Evolutionary conservation across 2,888 invertebrate genomes (phyloP).

Genomic region (Sinohyriopsis cumingii): DNA sequence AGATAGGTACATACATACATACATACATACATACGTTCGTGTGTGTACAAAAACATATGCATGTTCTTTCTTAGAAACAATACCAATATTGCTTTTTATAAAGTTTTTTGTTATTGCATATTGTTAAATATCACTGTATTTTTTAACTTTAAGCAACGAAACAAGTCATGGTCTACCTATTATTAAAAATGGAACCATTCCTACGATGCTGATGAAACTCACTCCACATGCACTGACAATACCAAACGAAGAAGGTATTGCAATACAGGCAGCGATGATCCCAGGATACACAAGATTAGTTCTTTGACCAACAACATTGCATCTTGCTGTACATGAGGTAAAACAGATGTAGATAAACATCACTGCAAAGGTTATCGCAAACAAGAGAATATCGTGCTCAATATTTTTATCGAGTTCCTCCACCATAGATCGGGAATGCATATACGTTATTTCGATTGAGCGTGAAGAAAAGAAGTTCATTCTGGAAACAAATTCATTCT

Average conservation of each 20-base stretch:
- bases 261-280: conserved; percentile 42
- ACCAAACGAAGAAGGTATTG: conserved; percentile 50
- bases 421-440: conserved; percentile 26
- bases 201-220: conserved; percentile 50
- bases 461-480: conserved; percentile 11
- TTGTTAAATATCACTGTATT: too few species aligned
- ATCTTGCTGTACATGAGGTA: conserved; percentile 23
- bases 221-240: conserved; percentile 38
- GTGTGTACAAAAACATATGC: too few species aligned
- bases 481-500: conserved; percentile 19
- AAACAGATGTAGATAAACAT: conserved; percentile 39
- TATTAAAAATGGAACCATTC: conserved; percentile 52
- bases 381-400: conserved; percentile 25
- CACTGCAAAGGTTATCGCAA: conserved; percentile 35
- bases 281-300: conserved; percentile 33
- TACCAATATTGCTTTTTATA: too few species aligned
- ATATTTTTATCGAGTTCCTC: conserved; percentile 36
- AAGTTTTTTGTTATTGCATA: too few species aligned
- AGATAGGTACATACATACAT: too few species aligned
- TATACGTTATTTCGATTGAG: conserved; percentile 17
- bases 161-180: conserved; percentile 33
- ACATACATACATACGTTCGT: too few species aligned
- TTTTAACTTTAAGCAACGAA: too few species aligned
- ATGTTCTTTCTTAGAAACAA: too few species aligned
- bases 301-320: conserved; percentile 17